Percentiles rank a stretch among this genome's conserved stretches.
These are phyloP conservation scores for Megalops cyprinoides DNA, from an alignment of 2,797 vertebrate genomes.

Conservation along the genomic window DNA sequence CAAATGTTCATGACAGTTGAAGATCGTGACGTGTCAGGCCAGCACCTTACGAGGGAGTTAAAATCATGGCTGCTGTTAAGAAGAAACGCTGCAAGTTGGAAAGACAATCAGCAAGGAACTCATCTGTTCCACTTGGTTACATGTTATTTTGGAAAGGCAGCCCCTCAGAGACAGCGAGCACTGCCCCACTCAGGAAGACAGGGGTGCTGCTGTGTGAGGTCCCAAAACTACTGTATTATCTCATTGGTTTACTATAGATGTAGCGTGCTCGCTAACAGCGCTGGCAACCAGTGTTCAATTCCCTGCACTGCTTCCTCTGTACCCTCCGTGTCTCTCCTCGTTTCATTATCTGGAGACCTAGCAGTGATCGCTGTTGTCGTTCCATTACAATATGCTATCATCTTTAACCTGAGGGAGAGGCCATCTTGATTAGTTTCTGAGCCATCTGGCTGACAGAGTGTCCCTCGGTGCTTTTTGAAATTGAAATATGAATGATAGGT, in stretches of 20 bases:
- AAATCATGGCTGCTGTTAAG: neutral
- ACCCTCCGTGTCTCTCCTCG: neutral
- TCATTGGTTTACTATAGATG: neutral
- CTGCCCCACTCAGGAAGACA: neutral
- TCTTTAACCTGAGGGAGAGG: neutral
- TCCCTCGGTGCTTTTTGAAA: slow-evolving; percentile 16
- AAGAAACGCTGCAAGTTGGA: neutral
- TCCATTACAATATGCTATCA: slow-evolving; percentile 3
- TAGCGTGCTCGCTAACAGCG: neutral
- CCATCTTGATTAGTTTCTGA: neutral
- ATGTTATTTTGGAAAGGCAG: neutral
- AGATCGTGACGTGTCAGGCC: neutral
- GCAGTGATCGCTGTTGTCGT: no score
- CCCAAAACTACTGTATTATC: neutral
- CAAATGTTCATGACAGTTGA: neutral
- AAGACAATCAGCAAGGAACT: neutral
- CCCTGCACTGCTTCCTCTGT: neutral
- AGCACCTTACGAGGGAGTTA: neutral
- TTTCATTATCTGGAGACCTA: no score
- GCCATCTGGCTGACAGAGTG: slow-evolving; percentile 6
- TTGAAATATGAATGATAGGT: neutral
- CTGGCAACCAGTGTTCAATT: neutral
- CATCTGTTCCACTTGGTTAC: neutral
- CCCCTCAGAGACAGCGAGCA: neutral
- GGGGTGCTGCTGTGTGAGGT: no score